phyloP scores from a whole-genome alignment of 2,113 vertebrate genomes.

The Neoarius graeffei region DNA sequence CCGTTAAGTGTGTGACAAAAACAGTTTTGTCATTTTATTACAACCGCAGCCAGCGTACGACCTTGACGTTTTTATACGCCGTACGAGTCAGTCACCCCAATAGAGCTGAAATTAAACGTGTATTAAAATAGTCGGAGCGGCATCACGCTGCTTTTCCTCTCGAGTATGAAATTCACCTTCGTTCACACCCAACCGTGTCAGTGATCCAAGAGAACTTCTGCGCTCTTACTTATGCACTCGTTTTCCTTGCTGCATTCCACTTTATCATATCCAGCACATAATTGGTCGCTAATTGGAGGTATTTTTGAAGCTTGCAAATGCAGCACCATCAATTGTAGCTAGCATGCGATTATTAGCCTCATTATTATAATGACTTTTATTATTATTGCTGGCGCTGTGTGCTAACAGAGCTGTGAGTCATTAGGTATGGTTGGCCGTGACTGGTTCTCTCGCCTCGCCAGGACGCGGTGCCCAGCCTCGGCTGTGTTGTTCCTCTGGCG shows the following conservation, averaged over 20 bases:
- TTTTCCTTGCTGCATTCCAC: conserved; percentile 40
- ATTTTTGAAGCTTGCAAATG: conserved; percentile 53
- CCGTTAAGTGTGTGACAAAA: conserved; percentile 60
- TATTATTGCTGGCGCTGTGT: conserved; percentile 53
- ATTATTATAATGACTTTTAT: conserved; percentile 62
- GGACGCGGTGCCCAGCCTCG: conserved; percentile 26
- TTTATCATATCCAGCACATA: conserved; percentile 46
- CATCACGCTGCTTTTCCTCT: conserved; percentile 57
- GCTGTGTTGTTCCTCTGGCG: conserved; percentile 11
- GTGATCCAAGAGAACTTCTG: conserved; percentile 48
- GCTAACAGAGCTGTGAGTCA: conserved; percentile 64
- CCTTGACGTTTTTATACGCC: conserved; percentile 62
- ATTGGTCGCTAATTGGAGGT: conserved; percentile 42
- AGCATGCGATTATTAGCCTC: conserved; percentile 57
- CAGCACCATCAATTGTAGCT: conserved; percentile 60
- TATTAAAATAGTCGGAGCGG: conserved; percentile 59
- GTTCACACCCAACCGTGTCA: conserved; percentile 56
- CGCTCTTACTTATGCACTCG: conserved; percentile 1
- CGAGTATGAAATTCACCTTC: conserved; percentile 48
- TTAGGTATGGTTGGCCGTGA: conserved; percentile 56
- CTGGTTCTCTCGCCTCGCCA: conserved; percentile 57
- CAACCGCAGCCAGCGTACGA: conserved; percentile 53
- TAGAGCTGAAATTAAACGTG: conserved; percentile 52
- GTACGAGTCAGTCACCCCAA: conserved; percentile 62
- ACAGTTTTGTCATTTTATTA: conserved; percentile 62